Base-by-base conservation (phyloP, 2,797 vertebrate genomes). In the Phyllotis vaccarum region DNA sequence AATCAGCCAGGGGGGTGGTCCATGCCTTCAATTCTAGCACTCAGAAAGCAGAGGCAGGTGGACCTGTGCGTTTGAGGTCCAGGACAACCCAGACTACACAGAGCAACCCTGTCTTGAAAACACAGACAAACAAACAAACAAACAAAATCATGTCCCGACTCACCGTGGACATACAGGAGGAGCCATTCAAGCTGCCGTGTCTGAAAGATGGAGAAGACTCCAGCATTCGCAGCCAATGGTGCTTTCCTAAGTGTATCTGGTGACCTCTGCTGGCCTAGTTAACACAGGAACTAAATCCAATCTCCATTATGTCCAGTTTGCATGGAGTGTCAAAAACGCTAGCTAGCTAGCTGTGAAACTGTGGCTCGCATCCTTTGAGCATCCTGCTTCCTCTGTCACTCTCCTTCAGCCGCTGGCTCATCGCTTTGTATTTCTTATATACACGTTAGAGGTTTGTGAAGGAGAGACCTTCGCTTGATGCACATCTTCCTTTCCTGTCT, bases 191-290 rank as follows among this genome's bases (percentile, higher is more conserved):
- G 34, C 4, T 68, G 91, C 80, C 0, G 46, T 70, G 46, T 37
- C 46, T 43, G 72, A 24, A 94, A 70, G 62, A 87, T 60, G 46
- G 89, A 9, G 6, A 78, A 54, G 49, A 76, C n/a, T 58, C 72
- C 34, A 80, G 82, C 78, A 64, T 21, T 12, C 46, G 70, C 75
- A 83, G 31, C 58, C 74, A 72, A 72, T 16, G 19, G 21, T 85
- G 27, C 14, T 88, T 94, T 97, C 95, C 54, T 93, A 81, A 86
- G 89, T 89, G 85, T 79, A 52, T 95, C 80, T 97, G 94, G 90
- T 78, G 97, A 95, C 97, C 96, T 68, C 97, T 97, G 86, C 94
- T 97, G 96, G 97, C 68, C 72, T 40, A 40, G 6, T 86, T 89
- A 79, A 19, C 49, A 64, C 81, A 46, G 62, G 75, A 83, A 10